These are phyloP conservation scores for Spilarctia lutea DNA, from an alignment of 2,888 invertebrate genomes.

Conservation along the genomic window DNA sequence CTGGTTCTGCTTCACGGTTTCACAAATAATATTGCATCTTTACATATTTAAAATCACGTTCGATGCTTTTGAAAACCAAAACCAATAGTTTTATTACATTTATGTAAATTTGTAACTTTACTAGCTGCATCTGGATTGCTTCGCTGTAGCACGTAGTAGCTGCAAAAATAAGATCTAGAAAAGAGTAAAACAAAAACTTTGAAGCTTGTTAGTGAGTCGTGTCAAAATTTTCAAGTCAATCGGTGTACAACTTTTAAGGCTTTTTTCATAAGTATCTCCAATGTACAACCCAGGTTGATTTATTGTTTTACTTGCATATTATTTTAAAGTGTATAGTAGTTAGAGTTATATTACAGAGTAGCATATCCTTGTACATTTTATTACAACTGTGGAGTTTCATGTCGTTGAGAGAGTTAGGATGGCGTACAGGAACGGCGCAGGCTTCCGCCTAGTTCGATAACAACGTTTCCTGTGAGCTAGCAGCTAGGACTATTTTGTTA, in stretches of 20 bases:
- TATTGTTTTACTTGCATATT: not conserved
- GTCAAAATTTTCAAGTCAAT: too few relatives aligned
- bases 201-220: too few relatives aligned
- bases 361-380: not conserved
- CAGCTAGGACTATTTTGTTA: slow-evolving; percentile 41
- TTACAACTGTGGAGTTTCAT: not conserved
- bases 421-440: slow-evolving; percentile 47
- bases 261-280: too few relatives aligned
- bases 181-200: too few relatives aligned
- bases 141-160: too few relatives aligned
- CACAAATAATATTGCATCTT: not conserved
- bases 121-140: too few relatives aligned
- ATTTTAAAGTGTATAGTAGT: not conserved
- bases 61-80: too few relatives aligned
- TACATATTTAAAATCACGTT: not conserved
- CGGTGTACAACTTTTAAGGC: too few relatives aligned
- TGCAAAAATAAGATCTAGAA: too few relatives aligned
- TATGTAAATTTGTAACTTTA: not conserved
- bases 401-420: slow-evolving; percentile 23
- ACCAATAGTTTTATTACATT: too few relatives aligned
- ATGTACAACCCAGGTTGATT: not conserved
- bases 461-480: slow-evolving; percentile 60
- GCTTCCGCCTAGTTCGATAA: slow-evolving; percentile 67
- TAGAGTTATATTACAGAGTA: too few relatives aligned
- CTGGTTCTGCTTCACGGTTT: not conserved